Evolutionary conservation across 2,888 invertebrate genomes (phyloP).

Genomic region (Poecilus cupreus): DNA sequence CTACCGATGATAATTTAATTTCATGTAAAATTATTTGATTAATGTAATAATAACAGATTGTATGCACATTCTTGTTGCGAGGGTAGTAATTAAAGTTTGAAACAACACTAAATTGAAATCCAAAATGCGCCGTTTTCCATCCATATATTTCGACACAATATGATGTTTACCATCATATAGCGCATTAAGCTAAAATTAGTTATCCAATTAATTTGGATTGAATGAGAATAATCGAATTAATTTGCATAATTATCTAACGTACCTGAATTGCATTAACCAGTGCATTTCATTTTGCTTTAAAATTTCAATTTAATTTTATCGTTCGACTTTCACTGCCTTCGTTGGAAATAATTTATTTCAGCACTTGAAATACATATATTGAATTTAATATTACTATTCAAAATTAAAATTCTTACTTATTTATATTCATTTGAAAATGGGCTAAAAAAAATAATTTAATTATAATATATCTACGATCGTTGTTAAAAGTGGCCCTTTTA

Average conservation of each 20-base stretch:
- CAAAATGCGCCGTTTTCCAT: not conserved
- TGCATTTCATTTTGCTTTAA: not conserved
- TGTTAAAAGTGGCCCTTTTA: too few relatives aligned
- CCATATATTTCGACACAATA: not conserved
- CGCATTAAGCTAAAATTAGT: slow-evolving; percentile 5
- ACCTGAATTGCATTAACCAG: not conserved
- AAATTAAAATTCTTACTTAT: too few relatives aligned
- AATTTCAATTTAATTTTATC: slow-evolving; percentile 9
- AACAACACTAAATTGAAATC: not conserved
- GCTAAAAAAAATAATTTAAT: too few relatives aligned
- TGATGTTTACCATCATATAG: not conserved
- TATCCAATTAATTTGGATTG: slow-evolving; percentile 15
- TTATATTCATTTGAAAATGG: too few relatives aligned
- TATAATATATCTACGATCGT: too few relatives aligned
- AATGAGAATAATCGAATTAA: slow-evolving; percentile 14
- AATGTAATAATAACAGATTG: not conserved
- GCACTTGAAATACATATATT: too few relatives aligned
- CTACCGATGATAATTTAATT: not conserved
- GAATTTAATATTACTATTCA: too few relatives aligned
- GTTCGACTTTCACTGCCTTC: slow-evolving; percentile 1
- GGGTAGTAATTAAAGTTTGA: not conserved
- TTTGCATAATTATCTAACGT: slow-evolving; percentile 12
- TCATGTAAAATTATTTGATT: not conserved
- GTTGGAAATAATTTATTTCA: too few relatives aligned
- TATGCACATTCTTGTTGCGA: not conserved